Percentiles rank a stretch among this genome's conserved stretches.
phyloP scores from a whole-genome alignment of 2,113 vertebrate species.

The Eupsittula cactorum region DNA sequence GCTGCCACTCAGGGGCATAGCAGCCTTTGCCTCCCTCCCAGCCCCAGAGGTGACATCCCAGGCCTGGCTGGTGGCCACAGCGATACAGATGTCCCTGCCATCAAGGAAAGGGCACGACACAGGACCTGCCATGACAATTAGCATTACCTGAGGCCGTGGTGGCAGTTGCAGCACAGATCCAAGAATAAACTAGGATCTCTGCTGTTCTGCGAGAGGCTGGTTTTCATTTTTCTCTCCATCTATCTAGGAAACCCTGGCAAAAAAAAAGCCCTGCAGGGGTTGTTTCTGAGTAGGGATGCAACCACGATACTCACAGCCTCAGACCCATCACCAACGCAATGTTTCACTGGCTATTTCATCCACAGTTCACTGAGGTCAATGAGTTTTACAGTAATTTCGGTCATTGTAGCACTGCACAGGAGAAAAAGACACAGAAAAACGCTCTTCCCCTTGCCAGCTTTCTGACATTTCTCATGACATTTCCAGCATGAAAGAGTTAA shows the following conservation, averaged over 20 bases:
- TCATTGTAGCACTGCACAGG: no score
- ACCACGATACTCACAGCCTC: not conserved
- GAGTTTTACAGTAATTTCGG: not conserved
- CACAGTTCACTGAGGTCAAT: no score
- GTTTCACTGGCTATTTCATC: not conserved
- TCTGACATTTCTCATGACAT: not conserved
- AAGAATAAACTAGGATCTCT: not conserved
- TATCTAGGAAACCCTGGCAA: not conserved
- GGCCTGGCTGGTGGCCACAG: not conserved
- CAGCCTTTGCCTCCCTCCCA: not conserved
- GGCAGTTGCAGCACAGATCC: not conserved
- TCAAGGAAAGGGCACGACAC: not conserved
- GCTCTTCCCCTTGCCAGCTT: not conserved
- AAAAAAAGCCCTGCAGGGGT: not conserved
- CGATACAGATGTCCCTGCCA: rapidly evolving
- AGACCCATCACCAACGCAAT: not conserved
- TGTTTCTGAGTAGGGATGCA: not conserved
- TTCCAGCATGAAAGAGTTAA: no score
- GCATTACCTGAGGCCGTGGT: rapidly evolving
- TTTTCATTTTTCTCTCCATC: not conserved
- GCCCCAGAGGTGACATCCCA: not conserved
- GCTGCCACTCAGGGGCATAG: rapidly evolving
- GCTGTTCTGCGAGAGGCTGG: not conserved
- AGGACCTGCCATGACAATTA: not conserved
- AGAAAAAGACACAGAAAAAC: not conserved